A percentile compares a stretch with the other conserved stretches of the same genome.
These are phyloP conservation scores for Argyrosomus regius DNA, from an alignment of 2,797 vertebrate genomes.

Conservation along the genomic window DNA sequence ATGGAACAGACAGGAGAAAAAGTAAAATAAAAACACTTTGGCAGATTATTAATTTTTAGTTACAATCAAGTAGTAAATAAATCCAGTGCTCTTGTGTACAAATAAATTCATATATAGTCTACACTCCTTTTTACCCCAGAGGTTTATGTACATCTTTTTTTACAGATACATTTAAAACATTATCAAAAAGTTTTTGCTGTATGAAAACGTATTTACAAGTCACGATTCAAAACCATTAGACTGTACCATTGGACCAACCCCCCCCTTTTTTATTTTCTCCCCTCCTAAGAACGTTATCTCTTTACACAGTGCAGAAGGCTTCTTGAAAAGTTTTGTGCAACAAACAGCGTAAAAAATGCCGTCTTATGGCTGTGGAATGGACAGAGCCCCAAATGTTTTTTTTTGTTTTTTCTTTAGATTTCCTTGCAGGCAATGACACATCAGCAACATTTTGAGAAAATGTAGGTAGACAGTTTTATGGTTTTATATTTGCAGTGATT, in stretches of 20 bases:
- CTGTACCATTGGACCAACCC: constrained; percentile 67
- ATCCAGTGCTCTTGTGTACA: constrained; percentile 89
- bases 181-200: constrained; percentile 88
- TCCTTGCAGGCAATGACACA: constrained; percentile 65
- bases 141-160: constrained; percentile 86
- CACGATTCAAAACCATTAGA: constrained; percentile 85
- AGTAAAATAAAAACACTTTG: constrained; percentile 87
- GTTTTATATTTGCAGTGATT: constrained; percentile 18
- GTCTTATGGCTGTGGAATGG: constrained; percentile 80
- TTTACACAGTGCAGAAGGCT: constrained; percentile 92
- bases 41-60: constrained; percentile 91
- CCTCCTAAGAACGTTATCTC: constrained; percentile 77
- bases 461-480: constrained; percentile 23
- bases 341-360: constrained; percentile 87
- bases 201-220: constrained; percentile 90
- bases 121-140: constrained; percentile 81
- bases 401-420: constrained; percentile 28
- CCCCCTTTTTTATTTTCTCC: constrained; percentile 35
- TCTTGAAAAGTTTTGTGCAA: constrained; percentile 90
- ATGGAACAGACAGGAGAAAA: constrained; percentile 62
- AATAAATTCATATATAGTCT: constrained; percentile 88
- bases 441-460: constrained; percentile 55
- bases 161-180: constrained; percentile 90
- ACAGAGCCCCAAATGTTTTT: constrained; percentile 59
- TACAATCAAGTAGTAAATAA: constrained; percentile 92